Evolutionary conservation across 2,797 vertebrate species (phyloP), one percentile per base, ranked within the genome.

Genomic region (Carapus acus): DNA sequence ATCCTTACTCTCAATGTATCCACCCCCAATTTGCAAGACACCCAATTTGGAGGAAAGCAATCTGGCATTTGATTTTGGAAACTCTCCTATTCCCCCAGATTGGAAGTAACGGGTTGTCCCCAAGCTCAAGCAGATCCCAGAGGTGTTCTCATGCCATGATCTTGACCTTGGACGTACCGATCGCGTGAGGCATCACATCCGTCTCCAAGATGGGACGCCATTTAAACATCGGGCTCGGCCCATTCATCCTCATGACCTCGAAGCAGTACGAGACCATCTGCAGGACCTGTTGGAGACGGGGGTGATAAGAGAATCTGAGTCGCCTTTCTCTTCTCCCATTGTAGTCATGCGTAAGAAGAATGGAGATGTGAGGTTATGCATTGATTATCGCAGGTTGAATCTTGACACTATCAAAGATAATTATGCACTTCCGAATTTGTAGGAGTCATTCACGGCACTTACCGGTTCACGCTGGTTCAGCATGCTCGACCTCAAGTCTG

Each of bases 171-270:
- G 65, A 1, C 12, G 5, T 8, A 66, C 58, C 5, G 44, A 57
- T 12, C 56, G 50, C 17, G 39, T 71, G 4, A 42, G 34, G 48
- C 71, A 70, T 7, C 38, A 58, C 3, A 69, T 61, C 15, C 66
- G 39, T 0, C 44, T 48, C 7, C 54, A 8, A 66, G 65, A 72
- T 7, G 15, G 60, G 7, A 67, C 46, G 1, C 43, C 63, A 1
- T 69, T 76, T 7, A 58, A 68, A 24, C 57, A 51, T 2, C 46
- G 29, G 22, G 31, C 47, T 0, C 12, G 50, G 31, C 68, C 52
- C 1, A 70, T 64, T n/a, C 58, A 62, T 1, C 42, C 45, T 0
- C 46, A 45, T 0, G 61, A 65, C 2, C 23, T 45, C 7, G 46
- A 62, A 1, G 24, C 53, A 21, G 65, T 62, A 1, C 15, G 27